Percentiles rank a stretch among this genome's conserved stretches.
Evolutionary conservation across 2,797 vertebrate genomes (phyloP).

Genomic region (Malurus leucopterus): DNA sequence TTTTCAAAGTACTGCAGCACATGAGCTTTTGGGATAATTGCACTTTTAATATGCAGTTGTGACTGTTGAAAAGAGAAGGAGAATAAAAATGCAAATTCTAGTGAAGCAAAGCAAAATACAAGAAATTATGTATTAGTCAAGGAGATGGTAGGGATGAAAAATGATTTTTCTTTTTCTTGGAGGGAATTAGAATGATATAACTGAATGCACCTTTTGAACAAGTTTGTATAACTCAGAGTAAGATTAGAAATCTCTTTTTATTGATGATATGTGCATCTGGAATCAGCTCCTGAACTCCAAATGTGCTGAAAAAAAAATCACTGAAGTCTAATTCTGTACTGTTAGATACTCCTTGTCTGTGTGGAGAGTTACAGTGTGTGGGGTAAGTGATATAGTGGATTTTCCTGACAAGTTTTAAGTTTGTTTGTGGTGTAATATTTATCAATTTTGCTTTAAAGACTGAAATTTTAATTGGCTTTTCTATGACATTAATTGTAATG

Average conservation of each 20-base stretch:
- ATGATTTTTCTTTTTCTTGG: neutral
- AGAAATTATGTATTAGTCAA: neutral
- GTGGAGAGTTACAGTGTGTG: neutral
- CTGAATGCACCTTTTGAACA: neutral
- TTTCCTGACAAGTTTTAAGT: neutral
- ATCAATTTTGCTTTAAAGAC: neutral
- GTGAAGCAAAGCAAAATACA: neutral
- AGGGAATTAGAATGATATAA: neutral
- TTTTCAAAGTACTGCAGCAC: rapidly evolving
- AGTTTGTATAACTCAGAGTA: neutral
- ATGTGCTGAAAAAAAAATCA: neutral
- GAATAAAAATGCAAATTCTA: neutral
- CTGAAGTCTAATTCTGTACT: neutral
- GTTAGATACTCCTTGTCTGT: neutral
- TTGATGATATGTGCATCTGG: neutral
- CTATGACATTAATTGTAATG: neutral
- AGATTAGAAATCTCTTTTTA: neutral
- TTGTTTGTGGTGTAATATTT: neutral
- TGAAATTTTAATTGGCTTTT: neutral
- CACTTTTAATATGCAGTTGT: neutral
- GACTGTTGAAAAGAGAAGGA: neutral
- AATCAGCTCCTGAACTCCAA: neutral
- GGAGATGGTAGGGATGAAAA: neutral
- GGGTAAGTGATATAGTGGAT: neutral
- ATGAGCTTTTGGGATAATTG: neutral